Evolutionary conservation across 2,797 vertebrate genomes (phyloP).

Genomic region (Menidia menidia): DNA sequence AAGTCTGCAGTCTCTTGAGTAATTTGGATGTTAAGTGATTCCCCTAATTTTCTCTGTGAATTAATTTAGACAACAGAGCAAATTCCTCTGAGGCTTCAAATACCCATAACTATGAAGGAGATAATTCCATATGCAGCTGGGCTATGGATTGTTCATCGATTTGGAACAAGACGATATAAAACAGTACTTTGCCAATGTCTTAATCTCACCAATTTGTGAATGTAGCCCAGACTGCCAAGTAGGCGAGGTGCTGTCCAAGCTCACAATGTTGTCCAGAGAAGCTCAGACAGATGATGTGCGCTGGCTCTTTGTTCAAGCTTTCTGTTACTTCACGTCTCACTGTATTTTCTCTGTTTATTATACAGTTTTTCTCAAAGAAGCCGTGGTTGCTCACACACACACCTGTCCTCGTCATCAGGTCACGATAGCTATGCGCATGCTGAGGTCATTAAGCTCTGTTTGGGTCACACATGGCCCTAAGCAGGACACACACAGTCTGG

Average conservation of each 20-base stretch:
- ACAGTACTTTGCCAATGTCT: slow-evolving; percentile 11
- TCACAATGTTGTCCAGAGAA: neutral
- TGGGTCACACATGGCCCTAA: slow-evolving; percentile 49
- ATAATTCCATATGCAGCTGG: slow-evolving; percentile 4
- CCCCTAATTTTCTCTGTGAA: neutral
- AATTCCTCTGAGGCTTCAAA: slow-evolving; percentile 1
- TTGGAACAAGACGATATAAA: slow-evolving; percentile 18
- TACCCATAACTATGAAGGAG: neutral
- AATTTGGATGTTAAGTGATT: neutral
- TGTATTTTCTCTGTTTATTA: slow-evolving; percentile 2
- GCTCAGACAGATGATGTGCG: slow-evolving; percentile 12
- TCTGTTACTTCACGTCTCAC: neutral
- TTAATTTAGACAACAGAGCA: neutral
- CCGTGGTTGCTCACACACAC: neutral
- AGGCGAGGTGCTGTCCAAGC: slow-evolving; percentile 15
- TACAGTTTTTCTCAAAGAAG: neutral
- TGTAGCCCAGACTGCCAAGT: slow-evolving; percentile 26
- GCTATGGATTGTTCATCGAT: slow-evolving; percentile 11
- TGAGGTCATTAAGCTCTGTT: slow-evolving; percentile 53
- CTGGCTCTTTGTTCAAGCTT: slow-evolving; percentile 8
- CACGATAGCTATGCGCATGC: slow-evolving; percentile 28
- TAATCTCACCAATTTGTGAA: slow-evolving; percentile 41
- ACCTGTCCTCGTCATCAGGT: slow-evolving; percentile 24
- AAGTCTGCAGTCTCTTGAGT: neutral
- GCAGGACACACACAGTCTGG: slow-evolving; percentile 10